phyloP scores from a whole-genome alignment of 2,888 invertebrate species.

The Acanthosepion lycidas region DNA sequence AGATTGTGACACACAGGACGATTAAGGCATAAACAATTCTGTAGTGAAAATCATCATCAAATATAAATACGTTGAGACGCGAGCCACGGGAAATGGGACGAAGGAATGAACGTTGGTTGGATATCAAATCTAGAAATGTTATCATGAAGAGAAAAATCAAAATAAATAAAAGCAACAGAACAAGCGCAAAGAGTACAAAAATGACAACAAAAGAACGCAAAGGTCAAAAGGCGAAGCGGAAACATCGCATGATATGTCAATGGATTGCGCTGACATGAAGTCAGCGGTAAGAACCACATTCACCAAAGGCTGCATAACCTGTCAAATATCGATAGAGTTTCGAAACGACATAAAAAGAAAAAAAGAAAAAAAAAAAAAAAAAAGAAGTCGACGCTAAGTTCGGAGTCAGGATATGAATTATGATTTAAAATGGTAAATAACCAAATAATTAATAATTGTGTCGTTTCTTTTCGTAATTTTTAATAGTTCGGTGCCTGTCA shows the following conservation, averaged over 20 bases:
- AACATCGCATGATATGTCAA: not conserved
- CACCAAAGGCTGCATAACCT: not conserved
- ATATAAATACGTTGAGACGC: not conserved
- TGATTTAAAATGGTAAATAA: too few relatives aligned
- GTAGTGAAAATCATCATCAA: not conserved
- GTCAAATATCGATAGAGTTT: not conserved
- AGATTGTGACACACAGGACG: too few relatives aligned
- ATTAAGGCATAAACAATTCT: not conserved
- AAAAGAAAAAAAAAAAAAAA: too few relatives aligned
- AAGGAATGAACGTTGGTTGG: not conserved
- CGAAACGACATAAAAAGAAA: too few relatives aligned
- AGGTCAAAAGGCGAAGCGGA: not conserved
- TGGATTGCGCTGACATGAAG: not conserved
- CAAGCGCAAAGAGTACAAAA: not conserved
- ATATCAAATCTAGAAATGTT: slow-evolving; percentile 5
- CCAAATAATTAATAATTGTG: too few relatives aligned
- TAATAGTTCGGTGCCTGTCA: too few relatives aligned
- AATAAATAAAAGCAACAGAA: not conserved
- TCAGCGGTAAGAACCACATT: not conserved
- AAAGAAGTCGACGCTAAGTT: too few relatives aligned
- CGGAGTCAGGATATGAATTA: too few relatives aligned
- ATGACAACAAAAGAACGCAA: not conserved
- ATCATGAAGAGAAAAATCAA: not conserved
- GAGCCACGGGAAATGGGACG: not conserved
- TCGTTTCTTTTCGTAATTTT: too few relatives aligned